Conservation (phyloP, 64 coral and sea anemone genomes). For the Orbicella faveolata region DNA sequence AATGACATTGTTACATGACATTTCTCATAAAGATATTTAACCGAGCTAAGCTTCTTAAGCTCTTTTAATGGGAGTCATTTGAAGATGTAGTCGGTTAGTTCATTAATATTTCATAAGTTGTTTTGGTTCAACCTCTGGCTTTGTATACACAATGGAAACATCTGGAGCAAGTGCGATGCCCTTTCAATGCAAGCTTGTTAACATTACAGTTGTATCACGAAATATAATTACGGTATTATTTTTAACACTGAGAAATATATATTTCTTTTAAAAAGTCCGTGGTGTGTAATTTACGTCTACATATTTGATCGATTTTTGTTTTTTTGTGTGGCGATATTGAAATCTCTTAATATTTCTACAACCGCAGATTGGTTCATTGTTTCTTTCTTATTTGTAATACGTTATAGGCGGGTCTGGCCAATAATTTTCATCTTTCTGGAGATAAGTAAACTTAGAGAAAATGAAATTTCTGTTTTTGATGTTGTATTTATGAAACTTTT, state of each 20-base stretch:
- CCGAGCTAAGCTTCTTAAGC: neutral
- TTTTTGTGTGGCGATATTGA: too few species aligned
- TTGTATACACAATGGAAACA: neutral
- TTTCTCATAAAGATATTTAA: too few species aligned
- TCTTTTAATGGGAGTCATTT: slow-evolving; percentile 1
- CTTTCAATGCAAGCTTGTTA: neutral
- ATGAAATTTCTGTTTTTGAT: too few species aligned
- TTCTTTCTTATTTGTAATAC: too few species aligned
- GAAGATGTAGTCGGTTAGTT: neutral
- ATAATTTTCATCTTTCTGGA: too few species aligned
- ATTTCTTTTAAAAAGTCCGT: neutral
- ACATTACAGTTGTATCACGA: slow-evolving; percentile 6
- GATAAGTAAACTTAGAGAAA: too few species aligned
- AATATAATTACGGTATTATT: neutral
- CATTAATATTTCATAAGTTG: slow-evolving; percentile 27
- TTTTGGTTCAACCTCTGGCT: neutral
- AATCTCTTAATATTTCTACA: too few species aligned
- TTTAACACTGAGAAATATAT: neutral
- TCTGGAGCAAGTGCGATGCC: neutral
- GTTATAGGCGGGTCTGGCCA: too few species aligned
- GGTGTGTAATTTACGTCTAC: neutral
- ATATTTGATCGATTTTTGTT: neutral
- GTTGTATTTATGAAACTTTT: neutral
- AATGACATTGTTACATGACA: neutral
- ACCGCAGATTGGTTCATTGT: too few species aligned